These are phyloP conservation scores for Pedionomus torquatus DNA, from an alignment of 2,113 vertebrate genomes.

Conservation along the genomic window DNA sequence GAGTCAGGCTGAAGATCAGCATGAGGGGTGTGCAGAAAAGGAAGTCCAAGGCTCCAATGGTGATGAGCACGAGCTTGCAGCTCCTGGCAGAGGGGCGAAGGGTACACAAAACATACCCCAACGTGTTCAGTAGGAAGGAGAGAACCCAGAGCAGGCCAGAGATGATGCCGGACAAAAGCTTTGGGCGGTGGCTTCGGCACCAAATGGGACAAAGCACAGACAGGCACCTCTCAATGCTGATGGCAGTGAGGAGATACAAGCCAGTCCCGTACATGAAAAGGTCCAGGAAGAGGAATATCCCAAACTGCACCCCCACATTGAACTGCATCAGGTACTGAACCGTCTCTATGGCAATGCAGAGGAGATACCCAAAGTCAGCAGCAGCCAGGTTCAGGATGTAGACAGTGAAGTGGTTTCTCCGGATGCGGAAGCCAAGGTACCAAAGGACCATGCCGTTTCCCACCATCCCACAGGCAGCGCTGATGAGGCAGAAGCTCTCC, in stretches of 20 bases:
- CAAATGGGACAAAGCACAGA: slow-evolving; percentile 51
- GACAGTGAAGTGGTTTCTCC: slow-evolving; percentile 71
- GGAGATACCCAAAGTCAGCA: slow-evolving; percentile 65
- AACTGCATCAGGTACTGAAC: slow-evolving; percentile 66
- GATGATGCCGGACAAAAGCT: background rate
- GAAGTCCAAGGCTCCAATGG: background rate
- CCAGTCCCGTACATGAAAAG: slow-evolving; percentile 6
- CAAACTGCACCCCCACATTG: slow-evolving; percentile 52
- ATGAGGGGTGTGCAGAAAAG: slow-evolving; percentile 46
- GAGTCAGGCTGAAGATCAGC: slow-evolving; percentile 48
- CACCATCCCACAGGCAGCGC: slow-evolving; percentile 70
- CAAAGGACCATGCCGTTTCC: slow-evolving; percentile 76
- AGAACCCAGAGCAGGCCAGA: slow-evolving; percentile 15
- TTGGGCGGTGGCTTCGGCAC: slow-evolving; percentile 16
- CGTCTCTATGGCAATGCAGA: slow-evolving; percentile 66
- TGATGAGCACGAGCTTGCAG: background rate
- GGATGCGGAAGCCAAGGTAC: slow-evolving; percentile 73
- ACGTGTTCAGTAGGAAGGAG: background rate
- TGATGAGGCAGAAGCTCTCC: slow-evolving; percentile 71
- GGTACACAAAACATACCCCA: background rate
- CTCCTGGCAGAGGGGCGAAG: background rate
- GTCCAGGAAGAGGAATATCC: slow-evolving; percentile 57
- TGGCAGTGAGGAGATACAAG: slow-evolving; percentile 34
- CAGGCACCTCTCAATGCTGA: slow-evolving; percentile 54
- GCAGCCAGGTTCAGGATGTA: slow-evolving; percentile 78